phyloP scores from a whole-genome alignment of 2,797 vertebrate species.

The Tamandua tetradactyla region DNA sequence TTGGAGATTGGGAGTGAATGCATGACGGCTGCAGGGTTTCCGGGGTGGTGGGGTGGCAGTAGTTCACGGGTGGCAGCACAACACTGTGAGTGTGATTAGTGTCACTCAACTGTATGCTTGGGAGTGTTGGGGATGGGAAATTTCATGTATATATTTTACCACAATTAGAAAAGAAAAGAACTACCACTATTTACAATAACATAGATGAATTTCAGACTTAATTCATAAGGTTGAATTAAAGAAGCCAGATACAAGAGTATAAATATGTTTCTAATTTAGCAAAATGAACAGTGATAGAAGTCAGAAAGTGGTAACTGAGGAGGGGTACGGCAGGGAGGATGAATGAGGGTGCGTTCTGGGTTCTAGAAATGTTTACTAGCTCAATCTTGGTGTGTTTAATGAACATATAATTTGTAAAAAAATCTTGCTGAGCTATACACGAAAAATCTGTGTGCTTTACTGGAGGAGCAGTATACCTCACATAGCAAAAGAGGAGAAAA shows the following conservation, averaged over 20 bases:
- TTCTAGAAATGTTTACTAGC: not conserved
- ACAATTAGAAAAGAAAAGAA: not conserved
- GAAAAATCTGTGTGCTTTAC: not conserved
- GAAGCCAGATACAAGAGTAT: not conserved
- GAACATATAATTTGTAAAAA: not conserved
- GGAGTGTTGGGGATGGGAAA: too few relatives aligned
- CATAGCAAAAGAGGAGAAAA: not conserved
- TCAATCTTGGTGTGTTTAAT: not conserved
- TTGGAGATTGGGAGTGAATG: too few relatives aligned
- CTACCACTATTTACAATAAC: not conserved
- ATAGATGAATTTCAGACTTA: not conserved
- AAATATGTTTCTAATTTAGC: not conserved
- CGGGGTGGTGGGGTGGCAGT: too few relatives aligned
- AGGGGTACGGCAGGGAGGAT: not conserved
- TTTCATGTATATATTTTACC: too few relatives aligned
- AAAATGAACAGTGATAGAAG: not conserved
- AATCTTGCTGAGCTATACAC: not conserved
- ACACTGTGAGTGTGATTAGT: too few relatives aligned
- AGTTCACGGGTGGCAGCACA: too few relatives aligned
- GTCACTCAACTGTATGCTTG: too few relatives aligned
- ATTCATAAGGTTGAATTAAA: not conserved
- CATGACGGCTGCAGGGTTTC: too few relatives aligned
- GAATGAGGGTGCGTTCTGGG: not conserved
- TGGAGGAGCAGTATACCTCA: not conserved
- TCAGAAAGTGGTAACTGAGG: not conserved